Evolutionary conservation across 2,888 invertebrate genomes (phyloP).

Genomic region (Philopedon plagiatum): DNA sequence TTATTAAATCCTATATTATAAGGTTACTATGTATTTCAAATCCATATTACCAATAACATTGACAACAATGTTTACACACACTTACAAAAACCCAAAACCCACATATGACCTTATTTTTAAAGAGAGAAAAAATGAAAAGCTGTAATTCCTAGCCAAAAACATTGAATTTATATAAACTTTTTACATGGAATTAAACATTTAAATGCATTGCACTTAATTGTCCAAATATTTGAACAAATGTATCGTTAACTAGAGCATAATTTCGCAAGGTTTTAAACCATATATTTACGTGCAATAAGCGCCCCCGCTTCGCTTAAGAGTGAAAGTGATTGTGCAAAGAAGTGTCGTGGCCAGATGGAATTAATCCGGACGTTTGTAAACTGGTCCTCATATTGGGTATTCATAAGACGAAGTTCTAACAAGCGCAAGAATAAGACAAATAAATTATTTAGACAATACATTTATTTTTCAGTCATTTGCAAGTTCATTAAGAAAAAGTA

Average conservation of each 20-base stretch:
- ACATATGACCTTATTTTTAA: slow-evolving; percentile 5
- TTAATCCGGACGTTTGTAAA: slow-evolving; percentile 39
- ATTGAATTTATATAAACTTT: not conserved
- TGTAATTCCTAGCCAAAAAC: not conserved
- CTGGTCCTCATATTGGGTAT: slow-evolving; percentile 19
- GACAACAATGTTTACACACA: not conserved
- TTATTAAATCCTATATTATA: not conserved
- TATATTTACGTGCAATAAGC: slow-evolving; percentile 41
- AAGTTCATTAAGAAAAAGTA: too few species aligned
- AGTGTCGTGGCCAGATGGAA: slow-evolving; percentile 31
- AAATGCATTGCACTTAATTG: not conserved
- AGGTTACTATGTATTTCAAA: not conserved
- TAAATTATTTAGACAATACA: too few species aligned
- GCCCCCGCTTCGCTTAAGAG: slow-evolving; percentile 45
- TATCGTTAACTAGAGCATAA: not conserved
- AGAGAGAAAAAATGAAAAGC: not conserved
- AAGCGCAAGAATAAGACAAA: not conserved
- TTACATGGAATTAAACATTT: not conserved
- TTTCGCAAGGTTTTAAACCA: slow-evolving; percentile 29
- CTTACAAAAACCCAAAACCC: not conserved
- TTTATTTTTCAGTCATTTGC: too few species aligned
- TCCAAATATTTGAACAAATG: not conserved
- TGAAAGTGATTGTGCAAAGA: slow-evolving; percentile 50
- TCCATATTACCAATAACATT: not conserved
- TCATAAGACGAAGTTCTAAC: not conserved